phyloP scores from a whole-genome alignment of 92 coral and sea anemone species.

The Muricea muricata region DNA sequence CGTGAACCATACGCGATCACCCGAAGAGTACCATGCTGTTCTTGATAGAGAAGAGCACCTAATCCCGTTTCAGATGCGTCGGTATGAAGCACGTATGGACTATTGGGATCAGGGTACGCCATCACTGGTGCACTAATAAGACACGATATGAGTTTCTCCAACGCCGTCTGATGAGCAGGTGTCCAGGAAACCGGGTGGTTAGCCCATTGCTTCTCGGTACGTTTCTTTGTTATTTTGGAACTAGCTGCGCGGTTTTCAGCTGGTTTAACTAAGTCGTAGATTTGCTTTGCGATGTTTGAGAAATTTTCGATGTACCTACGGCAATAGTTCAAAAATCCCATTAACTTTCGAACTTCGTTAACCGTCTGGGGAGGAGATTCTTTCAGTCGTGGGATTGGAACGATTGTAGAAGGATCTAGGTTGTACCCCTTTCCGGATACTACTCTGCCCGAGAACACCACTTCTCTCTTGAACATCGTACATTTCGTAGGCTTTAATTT shows the following conservation, averaged over 20 bases:
- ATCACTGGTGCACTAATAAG: conserved; percentile 54
- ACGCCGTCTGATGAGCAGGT: conserved; percentile 59
- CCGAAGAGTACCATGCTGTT: conserved; percentile 38
- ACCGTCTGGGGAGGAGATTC: conserved; percentile 65
- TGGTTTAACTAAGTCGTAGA: conserved; percentile 62
- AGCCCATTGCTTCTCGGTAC: conserved; percentile 50
- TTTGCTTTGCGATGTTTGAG: conserved; percentile 47
- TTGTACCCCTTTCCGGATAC: conserved; percentile 58
- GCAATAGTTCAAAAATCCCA: conserved; percentile 69
- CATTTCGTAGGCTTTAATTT: conserved; percentile 67
- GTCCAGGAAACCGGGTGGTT: conserved; percentile 39
- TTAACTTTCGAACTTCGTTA: conserved; percentile 58
- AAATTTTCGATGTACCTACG: conserved; percentile 58
- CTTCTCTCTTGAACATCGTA: conserved; percentile 61
- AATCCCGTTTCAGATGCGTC: conserved; percentile 59
- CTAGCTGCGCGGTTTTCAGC: background rate
- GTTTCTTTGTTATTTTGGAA: background rate
- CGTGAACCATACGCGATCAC: conserved; percentile 58
- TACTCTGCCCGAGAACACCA: conserved; percentile 58
- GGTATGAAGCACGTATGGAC: conserved; percentile 44
- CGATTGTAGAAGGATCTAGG: conserved; percentile 61
- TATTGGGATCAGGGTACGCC: conserved; percentile 53
- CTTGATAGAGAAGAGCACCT: conserved; percentile 44
- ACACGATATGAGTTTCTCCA: conserved; percentile 35
- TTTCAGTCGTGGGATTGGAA: conserved; percentile 55